phyloP scores from a whole-genome alignment of 1,140 invertebrate species.

The Megathymus violae region DNA sequence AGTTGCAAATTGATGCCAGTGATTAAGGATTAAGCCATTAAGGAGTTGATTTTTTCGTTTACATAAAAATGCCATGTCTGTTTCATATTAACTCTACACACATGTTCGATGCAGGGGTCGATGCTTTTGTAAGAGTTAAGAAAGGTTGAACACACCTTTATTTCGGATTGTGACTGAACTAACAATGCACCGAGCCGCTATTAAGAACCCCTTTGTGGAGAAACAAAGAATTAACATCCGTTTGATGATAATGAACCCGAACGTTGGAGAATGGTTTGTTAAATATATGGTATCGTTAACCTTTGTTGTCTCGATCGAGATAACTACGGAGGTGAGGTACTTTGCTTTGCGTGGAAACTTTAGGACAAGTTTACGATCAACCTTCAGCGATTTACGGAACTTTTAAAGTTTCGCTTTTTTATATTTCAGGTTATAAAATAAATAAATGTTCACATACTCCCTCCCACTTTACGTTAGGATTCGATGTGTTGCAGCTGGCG shows the following conservation, averaged over 20 bases:
- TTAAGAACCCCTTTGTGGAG: slow-evolving; percentile 24
- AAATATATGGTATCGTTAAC: slow-evolving; percentile 23
- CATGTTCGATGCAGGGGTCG: slow-evolving; percentile 18
- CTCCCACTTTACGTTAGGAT: too few relatives aligned
- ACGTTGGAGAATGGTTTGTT: slow-evolving; percentile 16
- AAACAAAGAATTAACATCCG: slow-evolving; percentile 29
- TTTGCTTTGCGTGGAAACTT: not conserved
- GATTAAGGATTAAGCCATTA: too few relatives aligned
- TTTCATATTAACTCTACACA: not conserved
- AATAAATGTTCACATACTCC: too few relatives aligned
- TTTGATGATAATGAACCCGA: slow-evolving; percentile 27
- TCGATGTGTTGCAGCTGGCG: too few relatives aligned
- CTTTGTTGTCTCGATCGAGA: slow-evolving; percentile 18
- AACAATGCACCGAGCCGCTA: slow-evolving; percentile 26
- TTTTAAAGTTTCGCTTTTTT: too few relatives aligned
- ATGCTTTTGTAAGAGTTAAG: slow-evolving; percentile 26
- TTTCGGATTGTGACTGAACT: slow-evolving; percentile 29
- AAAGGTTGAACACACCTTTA: slow-evolving; percentile 29
- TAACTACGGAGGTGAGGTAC: not conserved
- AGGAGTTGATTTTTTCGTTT: too few relatives aligned
- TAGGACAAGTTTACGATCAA: too few relatives aligned
- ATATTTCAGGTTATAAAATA: too few relatives aligned
- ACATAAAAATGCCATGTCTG: not conserved
- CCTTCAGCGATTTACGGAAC: too few relatives aligned
- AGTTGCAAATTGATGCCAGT: too few relatives aligned